These are phyloP conservation scores for Drosophila dunni DNA, from an alignment of 1,140 invertebrate genomes.

Conservation along the genomic window DNA sequence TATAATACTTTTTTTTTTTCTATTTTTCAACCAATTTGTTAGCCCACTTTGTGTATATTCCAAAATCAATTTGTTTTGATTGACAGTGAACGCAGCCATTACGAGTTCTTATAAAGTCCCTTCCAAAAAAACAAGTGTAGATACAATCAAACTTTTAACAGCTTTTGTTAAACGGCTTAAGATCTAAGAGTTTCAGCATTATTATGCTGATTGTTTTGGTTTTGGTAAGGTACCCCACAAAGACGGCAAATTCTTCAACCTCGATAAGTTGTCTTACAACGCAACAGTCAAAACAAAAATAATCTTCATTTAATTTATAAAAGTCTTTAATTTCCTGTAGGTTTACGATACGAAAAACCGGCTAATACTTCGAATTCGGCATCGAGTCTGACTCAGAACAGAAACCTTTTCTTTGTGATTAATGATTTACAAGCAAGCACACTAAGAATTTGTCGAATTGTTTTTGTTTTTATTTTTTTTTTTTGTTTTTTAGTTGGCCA, in stretches of 20 bases:
- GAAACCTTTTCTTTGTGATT: conserved; percentile 64
- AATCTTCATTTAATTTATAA: conserved; percentile 49
- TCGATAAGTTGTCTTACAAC: conserved; percentile 4
- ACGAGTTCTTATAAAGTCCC: conserved; percentile 1
- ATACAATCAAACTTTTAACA: conserved; percentile 21
- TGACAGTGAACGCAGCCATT: conserved; percentile 12
- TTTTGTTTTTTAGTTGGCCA: conserved; percentile 35
- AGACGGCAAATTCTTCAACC: conserved; percentile 1
- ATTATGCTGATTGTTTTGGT: background rate
- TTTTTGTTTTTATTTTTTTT: conserved; percentile 8
- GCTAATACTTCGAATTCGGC: too few species aligned
- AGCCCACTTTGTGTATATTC: conserved; percentile 14
- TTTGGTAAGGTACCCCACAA: conserved; percentile 25
- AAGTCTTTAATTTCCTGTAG: conserved; percentile 31
- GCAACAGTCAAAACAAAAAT: conserved; percentile 39
- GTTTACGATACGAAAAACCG: too few species aligned
- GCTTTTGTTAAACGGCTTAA: conserved; percentile 18
- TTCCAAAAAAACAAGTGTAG: conserved; percentile 15
- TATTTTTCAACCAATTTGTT: conserved; percentile 12
- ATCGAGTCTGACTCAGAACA: conserved; percentile 29
- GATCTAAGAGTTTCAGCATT: conserved; percentile 10
- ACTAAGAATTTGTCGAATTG: conserved; percentile 31
- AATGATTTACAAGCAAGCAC: conserved; percentile 72
- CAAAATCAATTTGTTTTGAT: conserved; percentile 11
- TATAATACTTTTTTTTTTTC: background rate